phyloP scores from a whole-genome alignment of 2,797 vertebrate genomes.

The Centroberyx gerrardi region DNA sequence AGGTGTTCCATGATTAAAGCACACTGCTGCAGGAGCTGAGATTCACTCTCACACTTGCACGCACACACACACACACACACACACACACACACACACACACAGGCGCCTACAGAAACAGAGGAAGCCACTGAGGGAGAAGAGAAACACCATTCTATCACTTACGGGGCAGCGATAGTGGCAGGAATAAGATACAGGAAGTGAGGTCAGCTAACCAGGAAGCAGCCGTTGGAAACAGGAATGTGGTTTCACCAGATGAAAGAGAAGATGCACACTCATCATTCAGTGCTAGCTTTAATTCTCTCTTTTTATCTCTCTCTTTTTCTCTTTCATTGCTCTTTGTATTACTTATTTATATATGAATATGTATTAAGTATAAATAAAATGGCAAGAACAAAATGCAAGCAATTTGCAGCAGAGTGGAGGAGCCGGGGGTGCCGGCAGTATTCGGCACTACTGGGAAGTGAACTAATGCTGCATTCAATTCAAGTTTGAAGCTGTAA shows the following conservation, averaged over 20 bases:
- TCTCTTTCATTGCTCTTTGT: no score
- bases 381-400: no score
- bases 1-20: conserved; percentile 56
- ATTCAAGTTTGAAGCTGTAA: no score
- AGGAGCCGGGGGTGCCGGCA: no score
- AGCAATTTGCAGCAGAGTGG: no score
- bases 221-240: neutral
- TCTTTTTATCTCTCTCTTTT: neutral
- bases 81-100: conserved; percentile 7
- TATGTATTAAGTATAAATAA: no score
- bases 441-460: no score
- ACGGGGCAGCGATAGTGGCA: neutral
- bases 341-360: no score
- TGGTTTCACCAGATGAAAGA: neutral
- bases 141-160: neutral
- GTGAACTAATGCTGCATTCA: no score
- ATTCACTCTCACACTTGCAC: neutral
- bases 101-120: neutral
- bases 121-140: neutral
- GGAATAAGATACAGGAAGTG: conserved; percentile 1
- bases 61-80: conserved; percentile 8
- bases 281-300: neutral
- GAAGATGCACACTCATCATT: neutral
- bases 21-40: conserved; percentile 45
- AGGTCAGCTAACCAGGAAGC: conserved; percentile 8